Base-by-base conservation (phyloP, 2,113 vertebrate species). In the Mungos mungo region DNA sequence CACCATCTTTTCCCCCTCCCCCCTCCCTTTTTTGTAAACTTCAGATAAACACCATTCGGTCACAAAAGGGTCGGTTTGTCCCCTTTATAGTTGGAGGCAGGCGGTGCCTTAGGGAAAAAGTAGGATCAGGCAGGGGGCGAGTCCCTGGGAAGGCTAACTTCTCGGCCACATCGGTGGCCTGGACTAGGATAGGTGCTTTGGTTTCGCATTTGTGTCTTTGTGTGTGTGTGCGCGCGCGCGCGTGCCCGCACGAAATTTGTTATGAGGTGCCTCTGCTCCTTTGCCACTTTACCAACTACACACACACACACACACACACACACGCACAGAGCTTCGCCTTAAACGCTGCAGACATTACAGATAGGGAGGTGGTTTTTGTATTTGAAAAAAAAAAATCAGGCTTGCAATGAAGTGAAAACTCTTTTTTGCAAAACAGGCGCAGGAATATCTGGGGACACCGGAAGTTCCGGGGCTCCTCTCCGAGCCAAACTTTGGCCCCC, bases 41-140 rank as follows among this genome's bases (percentile, higher is more conserved):
- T 97, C 7, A 96, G 97, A 98, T 98, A 98, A 98, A 98, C 98
- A 97, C 88, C 25, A 76, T 41, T 29, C 9, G 5, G 96, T 98
- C 97, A 83, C 82, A 14, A 96, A 97, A 31, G 97, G 98, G 96
- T 94, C 91, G 16, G 50, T 45, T 35, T 93, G 97, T 97, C 96
- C 93, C 90, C 93, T 97, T 96, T 94, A 15, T 0, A 98, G 93
- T 92, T 5, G 4, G 77, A 93, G 21, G 45, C 88, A 14, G 47
- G 74, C 45, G 14, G 38, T 0, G 1, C 23, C 31, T 7, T 21
- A 23, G 16, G 72, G 80, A 21, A 47, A 54, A 63, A 31, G 38
- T 11, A 69, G 50, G 80, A 29, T 3, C 5, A 0, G 6, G 14
- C 54, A 2, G 19, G 31, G n/a, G 0, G 76, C 5, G 1, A 9